Conservation (phyloP, 2,113 vertebrate species). For the Hippolais icterina region DNA sequence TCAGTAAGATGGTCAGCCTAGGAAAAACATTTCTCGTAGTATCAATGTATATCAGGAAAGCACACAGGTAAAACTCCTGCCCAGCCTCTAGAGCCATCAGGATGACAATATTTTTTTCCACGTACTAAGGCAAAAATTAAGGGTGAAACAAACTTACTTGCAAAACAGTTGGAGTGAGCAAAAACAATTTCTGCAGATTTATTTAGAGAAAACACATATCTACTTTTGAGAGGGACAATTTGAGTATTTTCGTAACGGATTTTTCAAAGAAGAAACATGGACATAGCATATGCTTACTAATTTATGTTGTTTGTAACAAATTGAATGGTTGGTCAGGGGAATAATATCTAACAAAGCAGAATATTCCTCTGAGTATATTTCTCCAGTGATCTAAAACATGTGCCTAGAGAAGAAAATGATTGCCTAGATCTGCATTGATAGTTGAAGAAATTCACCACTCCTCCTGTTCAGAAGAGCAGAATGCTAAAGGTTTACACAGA, state of each 20-base stretch:
- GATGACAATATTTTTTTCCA: not conserved
- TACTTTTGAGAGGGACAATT: not conserved
- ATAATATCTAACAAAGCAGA: not conserved
- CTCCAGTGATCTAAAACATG: not conserved
- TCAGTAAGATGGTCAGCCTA: not conserved
- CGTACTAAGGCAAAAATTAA: not conserved
- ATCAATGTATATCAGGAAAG: not conserved
- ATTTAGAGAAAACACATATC: not conserved
- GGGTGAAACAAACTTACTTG: not conserved
- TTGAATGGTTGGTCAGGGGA: not conserved
- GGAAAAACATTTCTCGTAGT: not conserved
- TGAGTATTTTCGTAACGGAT: not conserved
- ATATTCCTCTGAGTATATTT: not conserved
- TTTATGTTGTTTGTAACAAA: not conserved
- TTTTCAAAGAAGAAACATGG: not conserved
- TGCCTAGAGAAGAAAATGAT: not conserved
- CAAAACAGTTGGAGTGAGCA: not conserved
- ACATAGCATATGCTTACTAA: not conserved
- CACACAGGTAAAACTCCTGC: not conserved
- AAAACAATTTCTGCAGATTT: not conserved
- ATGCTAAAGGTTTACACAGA: not conserved
- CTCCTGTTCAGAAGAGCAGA: not conserved
- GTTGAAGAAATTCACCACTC: not conserved
- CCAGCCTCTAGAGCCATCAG: not conserved
- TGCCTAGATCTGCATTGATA: not conserved